A percentile compares a stretch with the other conserved stretches of the same genome.
These are phyloP conservation scores for Patagioenas fasciata DNA, from an alignment of 2,113 vertebrate genomes.

Conservation along the genomic window DNA sequence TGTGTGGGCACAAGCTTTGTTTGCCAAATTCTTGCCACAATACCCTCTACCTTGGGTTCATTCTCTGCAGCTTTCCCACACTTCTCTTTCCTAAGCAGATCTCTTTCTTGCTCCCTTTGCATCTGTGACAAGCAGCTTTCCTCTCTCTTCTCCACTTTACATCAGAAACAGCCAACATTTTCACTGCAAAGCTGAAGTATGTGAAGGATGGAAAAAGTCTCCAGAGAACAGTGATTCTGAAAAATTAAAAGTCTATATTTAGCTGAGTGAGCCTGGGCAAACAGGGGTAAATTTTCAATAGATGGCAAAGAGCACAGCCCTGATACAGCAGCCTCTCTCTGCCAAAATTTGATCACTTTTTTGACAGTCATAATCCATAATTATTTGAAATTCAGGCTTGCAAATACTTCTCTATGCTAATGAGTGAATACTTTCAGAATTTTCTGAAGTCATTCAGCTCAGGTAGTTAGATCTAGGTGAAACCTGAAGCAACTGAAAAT, in stretches of 20 bases:
- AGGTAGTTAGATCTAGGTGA: neutral
- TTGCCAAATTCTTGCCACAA: neutral
- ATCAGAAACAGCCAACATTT: neutral
- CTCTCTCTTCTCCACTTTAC: neutral
- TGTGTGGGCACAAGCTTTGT: neutral
- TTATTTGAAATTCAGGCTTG: neutral
- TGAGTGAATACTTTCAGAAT: neutral
- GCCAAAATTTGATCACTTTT: neutral
- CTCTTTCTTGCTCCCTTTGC: neutral
- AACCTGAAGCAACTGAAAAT: neutral
- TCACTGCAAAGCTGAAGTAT: neutral
- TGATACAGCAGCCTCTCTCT: neutral
- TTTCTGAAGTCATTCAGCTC: neutral
- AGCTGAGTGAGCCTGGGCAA: neutral
- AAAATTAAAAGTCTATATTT: neutral
- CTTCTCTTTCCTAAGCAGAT: neutral
- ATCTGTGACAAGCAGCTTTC: neutral
- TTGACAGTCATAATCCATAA: neutral
- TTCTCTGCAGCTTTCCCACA: neutral
- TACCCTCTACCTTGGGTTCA: neutral
- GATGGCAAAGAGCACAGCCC: neutral
- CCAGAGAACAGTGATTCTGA: neutral
- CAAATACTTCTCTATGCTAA: neutral
- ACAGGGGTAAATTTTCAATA: neutral
- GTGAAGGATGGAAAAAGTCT: neutral